phyloP scores from a whole-genome alignment of 2,888 invertebrate species.

The Dynastes hyllus region DNA sequence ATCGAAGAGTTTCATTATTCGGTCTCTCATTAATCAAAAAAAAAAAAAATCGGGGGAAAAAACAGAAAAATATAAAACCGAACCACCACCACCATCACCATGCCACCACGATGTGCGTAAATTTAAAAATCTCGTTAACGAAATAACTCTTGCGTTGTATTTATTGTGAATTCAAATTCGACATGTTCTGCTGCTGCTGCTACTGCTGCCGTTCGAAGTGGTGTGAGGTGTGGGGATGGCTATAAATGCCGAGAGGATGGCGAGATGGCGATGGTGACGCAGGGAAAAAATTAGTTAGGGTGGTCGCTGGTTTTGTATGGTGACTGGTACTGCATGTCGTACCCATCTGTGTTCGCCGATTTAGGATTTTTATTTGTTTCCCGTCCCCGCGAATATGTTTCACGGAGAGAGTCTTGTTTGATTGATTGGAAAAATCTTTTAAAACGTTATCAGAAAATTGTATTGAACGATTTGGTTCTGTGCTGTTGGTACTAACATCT shows the following conservation, averaged over 20 bases:
- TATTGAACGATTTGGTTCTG: not conserved
- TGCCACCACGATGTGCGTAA: slow-evolving; percentile 64
- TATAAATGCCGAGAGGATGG: too few species aligned
- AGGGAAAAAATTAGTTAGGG: slow-evolving; percentile 23
- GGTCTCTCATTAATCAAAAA: slow-evolving; percentile 69
- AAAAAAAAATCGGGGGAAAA: slow-evolving; percentile 27
- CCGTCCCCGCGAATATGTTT: not conserved
- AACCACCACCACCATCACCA: slow-evolving; percentile 13
- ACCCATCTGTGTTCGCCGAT: slow-evolving; percentile 15
- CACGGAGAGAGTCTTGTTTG: slow-evolving; percentile 30
- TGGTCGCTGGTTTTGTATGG: not conserved
- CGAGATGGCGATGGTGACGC: not conserved
- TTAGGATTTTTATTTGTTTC: slow-evolving; percentile 26
- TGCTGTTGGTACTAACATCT: too few species aligned
- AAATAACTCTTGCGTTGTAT: slow-evolving; percentile 68
- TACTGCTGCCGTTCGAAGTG: not conserved
- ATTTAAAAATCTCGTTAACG: slow-evolving; percentile 70
- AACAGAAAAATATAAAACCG: slow-evolving; percentile 17
- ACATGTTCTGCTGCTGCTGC: slow-evolving; percentile 39
- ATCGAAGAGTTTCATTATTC: slow-evolving; percentile 70
- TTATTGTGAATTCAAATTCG: slow-evolving; percentile 68
- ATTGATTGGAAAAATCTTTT: slow-evolving; percentile 42
- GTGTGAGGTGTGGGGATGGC: too few species aligned
- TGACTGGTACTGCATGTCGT: slow-evolving; percentile 4
- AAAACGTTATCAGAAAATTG: not conserved